These are phyloP conservation scores for Apeltes quadracus DNA, from an alignment of 2,113 vertebrate genomes.

Conservation along the genomic window DNA sequence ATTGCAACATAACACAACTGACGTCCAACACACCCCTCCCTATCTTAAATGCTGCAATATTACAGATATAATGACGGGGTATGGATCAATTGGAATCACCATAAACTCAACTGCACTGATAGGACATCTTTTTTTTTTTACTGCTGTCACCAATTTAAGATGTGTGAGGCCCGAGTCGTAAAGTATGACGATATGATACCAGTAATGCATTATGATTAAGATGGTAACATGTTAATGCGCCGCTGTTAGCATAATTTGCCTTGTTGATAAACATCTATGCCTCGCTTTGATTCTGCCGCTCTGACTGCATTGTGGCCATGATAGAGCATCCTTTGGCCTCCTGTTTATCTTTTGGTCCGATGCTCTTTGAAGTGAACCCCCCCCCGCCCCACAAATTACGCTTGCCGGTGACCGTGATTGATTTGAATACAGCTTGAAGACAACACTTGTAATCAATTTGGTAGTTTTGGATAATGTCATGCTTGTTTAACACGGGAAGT, in stretches of 20 bases:
- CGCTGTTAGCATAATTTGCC: conserved; percentile 80
- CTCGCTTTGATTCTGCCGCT: conserved; percentile 68
- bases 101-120: neutral
- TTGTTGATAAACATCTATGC: conserved; percentile 55
- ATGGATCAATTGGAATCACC: conserved; percentile 10
- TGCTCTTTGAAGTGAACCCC: conserved; percentile 69
- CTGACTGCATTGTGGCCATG: conserved; percentile 38
- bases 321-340: conserved; percentile 52
- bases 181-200: conserved; percentile 45
- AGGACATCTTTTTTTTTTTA: conserved; percentile 6
- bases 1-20: conserved; percentile 21
- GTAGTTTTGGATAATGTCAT: conserved; percentile 59
- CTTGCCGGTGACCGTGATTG: conserved; percentile 65
- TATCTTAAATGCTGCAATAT: neutral
- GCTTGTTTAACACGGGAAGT: conserved; percentile 61
- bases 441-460: conserved; percentile 63
- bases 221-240: conserved; percentile 78
- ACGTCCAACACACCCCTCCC: conserved; percentile 18
- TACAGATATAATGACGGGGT: neutral
- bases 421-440: conserved; percentile 66
- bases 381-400: conserved; percentile 53
- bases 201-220: conserved; percentile 64
- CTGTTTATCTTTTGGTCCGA: conserved; percentile 46
- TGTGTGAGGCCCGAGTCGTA: conserved; percentile 42
- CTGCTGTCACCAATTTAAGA: conserved; percentile 11